Evolutionary conservation across 2,888 invertebrate species (phyloP).

Genomic region (Pteria penguin): DNA sequence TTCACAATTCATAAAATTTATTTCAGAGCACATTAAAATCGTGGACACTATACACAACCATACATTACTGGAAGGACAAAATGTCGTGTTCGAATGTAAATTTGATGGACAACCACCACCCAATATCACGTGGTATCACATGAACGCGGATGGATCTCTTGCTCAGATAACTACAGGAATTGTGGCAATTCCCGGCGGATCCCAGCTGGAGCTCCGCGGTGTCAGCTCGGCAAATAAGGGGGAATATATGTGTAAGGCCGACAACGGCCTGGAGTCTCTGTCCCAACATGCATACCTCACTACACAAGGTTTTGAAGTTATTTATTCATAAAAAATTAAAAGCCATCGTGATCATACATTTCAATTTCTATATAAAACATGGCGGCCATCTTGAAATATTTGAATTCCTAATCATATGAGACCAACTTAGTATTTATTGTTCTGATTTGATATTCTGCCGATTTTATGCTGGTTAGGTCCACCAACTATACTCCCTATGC

Average conservation of each 20-base stretch:
- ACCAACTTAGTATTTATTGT: no score
- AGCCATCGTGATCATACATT: no score
- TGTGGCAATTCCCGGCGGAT: conserved; percentile 43
- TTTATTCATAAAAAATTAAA: no score
- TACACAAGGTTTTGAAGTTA: conserved; percentile 45
- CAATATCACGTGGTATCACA: conserved; percentile 86
- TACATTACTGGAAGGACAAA: conserved; percentile 83
- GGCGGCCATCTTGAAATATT: no score
- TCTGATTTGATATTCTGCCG: no score
- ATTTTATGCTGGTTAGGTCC: conserved; percentile 47
- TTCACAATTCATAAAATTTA: no score
- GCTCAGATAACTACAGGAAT: conserved; percentile 42
- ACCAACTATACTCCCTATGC: conserved; percentile 47
- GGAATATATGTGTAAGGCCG: conserved; percentile 53
- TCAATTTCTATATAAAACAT: no score
- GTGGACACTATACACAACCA: conserved; percentile 48
- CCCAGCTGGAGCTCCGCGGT: conserved; percentile 47
- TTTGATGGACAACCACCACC: conserved; percentile 74
- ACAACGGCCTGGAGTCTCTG: conserved; percentile 55
- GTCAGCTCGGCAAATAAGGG: conserved; percentile 41
- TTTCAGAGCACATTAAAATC: conserved; percentile 57
- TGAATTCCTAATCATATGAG: no score
- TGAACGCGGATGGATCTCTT: conserved; percentile 42
- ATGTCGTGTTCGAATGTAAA: conserved; percentile 72
- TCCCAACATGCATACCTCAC: conserved; percentile 44